Percentiles rank a stretch among this genome's conserved stretches.
Conservation (phyloP, 2,113 vertebrate genomes). For the Perca fluviatilis region DNA sequence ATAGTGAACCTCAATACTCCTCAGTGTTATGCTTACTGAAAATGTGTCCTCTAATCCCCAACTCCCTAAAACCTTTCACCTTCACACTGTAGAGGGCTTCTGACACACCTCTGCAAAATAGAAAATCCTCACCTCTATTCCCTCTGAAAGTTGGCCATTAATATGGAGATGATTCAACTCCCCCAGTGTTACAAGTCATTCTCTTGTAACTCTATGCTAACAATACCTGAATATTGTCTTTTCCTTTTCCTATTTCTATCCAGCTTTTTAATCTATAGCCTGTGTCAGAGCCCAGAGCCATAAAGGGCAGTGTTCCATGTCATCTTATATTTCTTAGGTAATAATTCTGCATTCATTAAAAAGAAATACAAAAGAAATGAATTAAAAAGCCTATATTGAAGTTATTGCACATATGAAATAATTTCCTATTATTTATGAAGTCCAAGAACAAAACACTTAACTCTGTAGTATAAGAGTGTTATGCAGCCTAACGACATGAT, state of each 20-base stretch:
- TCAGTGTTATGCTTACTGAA: constrained; percentile 17
- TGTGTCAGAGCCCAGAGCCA: constrained; percentile 74
- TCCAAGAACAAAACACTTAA: constrained; percentile 46
- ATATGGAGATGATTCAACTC: constrained; percentile 78
- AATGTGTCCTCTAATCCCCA: constrained; percentile 33
- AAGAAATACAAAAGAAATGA: constrained; percentile 51
- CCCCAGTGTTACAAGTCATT: constrained; percentile 73
- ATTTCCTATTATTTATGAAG: constrained; percentile 38
- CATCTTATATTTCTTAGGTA: constrained; percentile 77
- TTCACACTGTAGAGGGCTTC: constrained; percentile 45
- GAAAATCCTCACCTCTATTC: constrained; percentile 54
- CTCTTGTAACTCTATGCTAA: constrained; percentile 78
- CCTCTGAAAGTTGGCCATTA: constrained; percentile 73
- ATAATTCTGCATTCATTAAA: constrained; percentile 80
- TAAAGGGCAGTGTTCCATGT: constrained; percentile 74
- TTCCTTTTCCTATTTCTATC: constrained; percentile 50
- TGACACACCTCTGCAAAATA: constrained; percentile 12
- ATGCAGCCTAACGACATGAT: constrained; percentile 20
- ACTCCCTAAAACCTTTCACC: constrained; percentile 46
- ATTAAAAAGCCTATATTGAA: constrained; percentile 49
- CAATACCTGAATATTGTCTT: constrained; percentile 76
- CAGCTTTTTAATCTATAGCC: constrained; percentile 74
- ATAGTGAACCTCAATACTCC: neutral
- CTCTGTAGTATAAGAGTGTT: neutral
- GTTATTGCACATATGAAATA: constrained; percentile 33